These are phyloP conservation scores for Lophius americanus DNA, from an alignment of 2,797 vertebrate species.

Conservation along the genomic window DNA sequence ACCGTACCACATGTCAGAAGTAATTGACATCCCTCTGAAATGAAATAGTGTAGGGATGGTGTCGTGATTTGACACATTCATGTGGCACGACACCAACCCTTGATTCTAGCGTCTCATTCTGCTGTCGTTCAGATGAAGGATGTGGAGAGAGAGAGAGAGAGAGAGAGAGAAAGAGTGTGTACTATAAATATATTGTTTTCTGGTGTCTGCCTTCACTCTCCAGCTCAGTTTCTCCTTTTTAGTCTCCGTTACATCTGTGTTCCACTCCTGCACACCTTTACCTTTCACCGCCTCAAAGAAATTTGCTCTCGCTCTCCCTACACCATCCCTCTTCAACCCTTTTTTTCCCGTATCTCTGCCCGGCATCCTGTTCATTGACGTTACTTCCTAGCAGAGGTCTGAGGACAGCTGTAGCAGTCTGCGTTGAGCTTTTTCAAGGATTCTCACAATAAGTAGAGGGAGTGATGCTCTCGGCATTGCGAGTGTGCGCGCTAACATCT, in stretches of 20 bases:
- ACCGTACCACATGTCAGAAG: conserved; percentile 16
- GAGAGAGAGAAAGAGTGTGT: neutral
- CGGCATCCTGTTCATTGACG: conserved; percentile 20
- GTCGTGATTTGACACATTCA: conserved; percentile 28
- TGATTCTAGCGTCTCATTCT: conserved; percentile 15
- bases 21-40: conserved; percentile 40
- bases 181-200: conserved; percentile 14
- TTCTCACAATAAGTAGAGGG: conserved; percentile 40
- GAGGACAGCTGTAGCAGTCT: conserved; percentile 59
- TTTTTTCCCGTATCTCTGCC: neutral
- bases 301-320: conserved; percentile 31
- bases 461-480: conserved; percentile 26
- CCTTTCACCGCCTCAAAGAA: conserved; percentile 11
- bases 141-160: neutral
- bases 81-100: neutral
- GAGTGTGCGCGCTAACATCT: conserved; percentile 17
- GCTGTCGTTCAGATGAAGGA: conserved; percentile 20
- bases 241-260: conserved; percentile 27
- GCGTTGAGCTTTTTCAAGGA: conserved; percentile 58
- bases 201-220: conserved; percentile 21
- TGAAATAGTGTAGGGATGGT: conserved; percentile 19
- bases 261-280: conserved; percentile 36
- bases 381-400: conserved; percentile 37
- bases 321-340: conserved; percentile 1
- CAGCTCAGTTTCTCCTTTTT: conserved; percentile 1